Evolutionary conservation across 2,888 invertebrate species (phyloP), one percentile per base, ranked within the genome.

Genomic region (Sericinus montela): DNA sequence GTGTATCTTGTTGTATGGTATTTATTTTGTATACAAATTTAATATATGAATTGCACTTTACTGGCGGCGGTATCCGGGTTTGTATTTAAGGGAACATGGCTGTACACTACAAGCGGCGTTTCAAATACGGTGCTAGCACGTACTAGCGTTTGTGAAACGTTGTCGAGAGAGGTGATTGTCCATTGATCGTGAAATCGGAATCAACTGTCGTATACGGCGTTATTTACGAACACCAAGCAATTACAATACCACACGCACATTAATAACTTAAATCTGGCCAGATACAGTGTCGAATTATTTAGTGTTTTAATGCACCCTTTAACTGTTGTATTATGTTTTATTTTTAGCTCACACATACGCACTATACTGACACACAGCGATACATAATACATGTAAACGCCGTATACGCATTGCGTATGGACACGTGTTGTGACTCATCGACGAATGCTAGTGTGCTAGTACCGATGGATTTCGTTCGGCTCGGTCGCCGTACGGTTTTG

Each of bases 1-100:
- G 38, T 19, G 36, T 29, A 45, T 4, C 19, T 10, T 15, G 28
- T 38, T 45, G 45, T 45, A 45, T 45, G 30, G 38, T 45, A 48
- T 48, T 48, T 49, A 44, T 49, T 49, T 37, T 37, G 8, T 30
- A 16, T 38, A 13, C 9, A 10, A 6, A 37, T 19, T 4, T 32
- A 11, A 11, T 32, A 32, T 11, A 6, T 11, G 11, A 25, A 8
- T 25, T 11, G 11, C 30, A 1, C 2, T 4, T 30, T n/a, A 30
- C 30, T 30, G 11, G 29, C 40, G 14, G n/a, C 29, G 28, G n/a
- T 47, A 13, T 28, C 28, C 32, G 4, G 16, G 16, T 32, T 23
- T 13, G 3, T 30, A 30, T 30, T 30, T 30, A 30, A 30, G 30
- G 30, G 30, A n/a, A n/a, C 11, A 30, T 30, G n/a, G n/a, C n/a